Percentiles rank a stretch among this genome's conserved stretches.
These are phyloP conservation scores for Melieria crassipennis DNA, from an alignment of 2,888 invertebrate genomes.

Conservation along the genomic window DNA sequence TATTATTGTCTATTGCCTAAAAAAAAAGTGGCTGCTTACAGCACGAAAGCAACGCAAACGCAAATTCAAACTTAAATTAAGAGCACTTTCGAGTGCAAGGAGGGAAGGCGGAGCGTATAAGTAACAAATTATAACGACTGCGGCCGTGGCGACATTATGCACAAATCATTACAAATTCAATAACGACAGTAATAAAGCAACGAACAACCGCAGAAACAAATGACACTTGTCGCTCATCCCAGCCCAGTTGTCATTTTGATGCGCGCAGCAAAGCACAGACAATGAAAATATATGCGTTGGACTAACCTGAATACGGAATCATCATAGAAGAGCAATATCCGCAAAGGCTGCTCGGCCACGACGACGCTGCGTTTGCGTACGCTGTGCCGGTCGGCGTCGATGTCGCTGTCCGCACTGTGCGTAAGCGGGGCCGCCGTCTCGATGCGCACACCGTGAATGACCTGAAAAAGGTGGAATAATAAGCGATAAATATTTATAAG, in stretches of 20 bases:
- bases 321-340: conserved; percentile 87
- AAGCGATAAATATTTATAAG: conserved; percentile 32
- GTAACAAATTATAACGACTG: too few species aligned
- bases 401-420: conserved; percentile 76
- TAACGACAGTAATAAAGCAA: too few species aligned
- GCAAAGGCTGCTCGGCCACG: conserved; percentile 78
- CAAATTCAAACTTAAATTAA: too few species aligned
- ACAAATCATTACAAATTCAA: too few species aligned
- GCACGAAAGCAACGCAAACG: too few species aligned
- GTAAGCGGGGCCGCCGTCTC: conserved; percentile 70
- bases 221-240: too few species aligned
- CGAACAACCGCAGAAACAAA: too few species aligned
- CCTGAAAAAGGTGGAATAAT: conserved; percentile 69
- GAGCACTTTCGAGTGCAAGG: too few species aligned
- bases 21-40: too few species aligned
- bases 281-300: background rate
- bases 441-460: conserved; percentile 83
- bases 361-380: conserved; percentile 76
- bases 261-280: background rate
- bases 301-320: conserved; percentile 87
- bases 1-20: too few species aligned
- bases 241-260: background rate
- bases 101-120: too few species aligned
- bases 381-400: conserved; percentile 68
- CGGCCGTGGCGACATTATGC: too few species aligned